Base-by-base conservation (phyloP, 2,888 invertebrate species). In the Eulithis testata region DNA sequence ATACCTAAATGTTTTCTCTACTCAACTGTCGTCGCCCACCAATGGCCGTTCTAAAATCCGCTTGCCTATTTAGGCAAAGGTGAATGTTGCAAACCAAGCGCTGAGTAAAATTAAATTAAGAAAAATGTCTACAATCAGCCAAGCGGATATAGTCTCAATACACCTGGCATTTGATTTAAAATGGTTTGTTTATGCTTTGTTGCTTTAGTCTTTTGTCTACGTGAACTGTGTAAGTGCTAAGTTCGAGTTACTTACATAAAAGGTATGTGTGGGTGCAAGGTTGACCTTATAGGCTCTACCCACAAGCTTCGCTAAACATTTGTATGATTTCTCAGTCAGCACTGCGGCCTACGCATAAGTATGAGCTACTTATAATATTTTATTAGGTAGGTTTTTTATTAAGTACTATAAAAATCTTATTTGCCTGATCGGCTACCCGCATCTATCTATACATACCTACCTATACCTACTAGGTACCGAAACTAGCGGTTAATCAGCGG, bases 211-310 rank as follows among this genome's bases (percentile, higher is more conserved):
- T 51, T 80, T 70, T 69, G 65, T 51, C 5, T 58, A 49, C 50
- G 63, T 44, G 11, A 52, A 70, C 71, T 73, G 73, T 78, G 77
- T 82, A 82, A 83, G 84, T 80, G 83, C 83, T 85, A 83, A 88
- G 87, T 81, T 83, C 37, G 83, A 83, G 84, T 82, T 86, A 86
- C 87, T 70, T 81, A 78, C 83, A 78, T 90, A 90, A 83, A 92
- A 85, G 91, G 91, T 77, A 73, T 78, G 91, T 88, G 92, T 93
- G 92, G 93, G 93, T 90, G 92, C 93, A 92, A 92, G 92, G 92
- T 85, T 92, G 91, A 91, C 91, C 91, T 92, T 91, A 90, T 84
- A 90, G 87, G 87, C 82, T 83, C 92, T 84, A 82, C 90, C 92
- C 91, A 93, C 92, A 84, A 83, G 77, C 76, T 84, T 83, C 79